Evolutionary conservation across 2,113 vertebrate genomes (phyloP).

Genomic region (Cavia porcellus): DNA sequence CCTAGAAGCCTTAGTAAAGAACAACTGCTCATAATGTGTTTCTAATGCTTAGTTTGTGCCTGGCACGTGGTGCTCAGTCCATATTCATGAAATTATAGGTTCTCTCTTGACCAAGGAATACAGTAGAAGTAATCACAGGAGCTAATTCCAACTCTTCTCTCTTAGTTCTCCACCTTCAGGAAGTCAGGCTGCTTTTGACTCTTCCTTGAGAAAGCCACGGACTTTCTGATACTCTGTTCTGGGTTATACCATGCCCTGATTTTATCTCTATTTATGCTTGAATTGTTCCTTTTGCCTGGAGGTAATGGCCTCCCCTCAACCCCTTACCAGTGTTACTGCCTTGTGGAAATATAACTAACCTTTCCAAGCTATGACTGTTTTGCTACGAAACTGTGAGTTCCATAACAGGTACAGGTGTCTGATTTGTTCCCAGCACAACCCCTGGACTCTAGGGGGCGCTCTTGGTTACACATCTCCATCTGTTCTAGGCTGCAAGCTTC

Average conservation of each 20-base stretch:
- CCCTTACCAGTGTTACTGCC: not conserved
- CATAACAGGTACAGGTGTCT: not conserved
- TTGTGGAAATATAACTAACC: not conserved
- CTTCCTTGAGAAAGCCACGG: not conserved
- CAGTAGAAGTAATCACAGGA: not conserved
- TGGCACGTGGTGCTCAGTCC: not conserved
- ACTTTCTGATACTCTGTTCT: constrained; percentile 28
- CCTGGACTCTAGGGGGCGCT: not conserved
- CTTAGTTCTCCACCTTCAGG: not conserved
- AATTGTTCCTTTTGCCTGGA: constrained; percentile 15
- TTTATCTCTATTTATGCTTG: constrained; percentile 43
- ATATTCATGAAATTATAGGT: not conserved
- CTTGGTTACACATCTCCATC: not conserved
- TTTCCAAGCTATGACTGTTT: constrained; percentile 26
- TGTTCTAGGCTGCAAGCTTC: not conserved
- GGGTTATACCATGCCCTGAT: not conserved
- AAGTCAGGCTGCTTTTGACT: not conserved
- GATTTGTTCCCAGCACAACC: not conserved
- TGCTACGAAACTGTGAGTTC: not conserved
- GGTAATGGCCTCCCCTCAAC: not conserved
- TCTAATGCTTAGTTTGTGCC: not conserved
- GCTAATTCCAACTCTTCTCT: constrained; percentile 17
- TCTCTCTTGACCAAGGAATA: not conserved
- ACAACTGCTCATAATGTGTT: not conserved
- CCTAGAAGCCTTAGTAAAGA: not conserved